Evolutionary conservation across 2,888 invertebrate genomes (phyloP).

Genomic region (Hedya salicella): DNA sequence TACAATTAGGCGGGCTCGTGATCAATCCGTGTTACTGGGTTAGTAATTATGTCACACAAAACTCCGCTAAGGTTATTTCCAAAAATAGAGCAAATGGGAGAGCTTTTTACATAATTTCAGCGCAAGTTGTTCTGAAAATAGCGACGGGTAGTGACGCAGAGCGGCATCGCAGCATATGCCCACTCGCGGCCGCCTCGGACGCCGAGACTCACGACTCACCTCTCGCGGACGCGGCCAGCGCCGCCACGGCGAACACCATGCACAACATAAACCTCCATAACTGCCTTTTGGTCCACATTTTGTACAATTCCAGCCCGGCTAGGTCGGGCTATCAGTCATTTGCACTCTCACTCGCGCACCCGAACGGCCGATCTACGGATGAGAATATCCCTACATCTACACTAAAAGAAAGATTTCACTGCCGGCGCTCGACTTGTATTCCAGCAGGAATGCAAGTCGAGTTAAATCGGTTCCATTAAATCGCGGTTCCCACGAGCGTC

Average conservation of each 20-base stretch:
- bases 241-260: slow-evolving; percentile 75
- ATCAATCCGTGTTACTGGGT: slow-evolving; percentile 68
- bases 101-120: slow-evolving; percentile 86
- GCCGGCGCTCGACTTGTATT: slow-evolving; percentile 60
- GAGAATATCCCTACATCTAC: slow-evolving; percentile 70
- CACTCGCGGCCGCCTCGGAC: slow-evolving; percentile 45
- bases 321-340: slow-evolving; percentile 81
- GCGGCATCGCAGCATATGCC: slow-evolving; percentile 60
- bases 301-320: slow-evolving; percentile 75
- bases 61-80: slow-evolving; percentile 79
- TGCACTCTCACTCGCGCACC: slow-evolving; percentile 84
- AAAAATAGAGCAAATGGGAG: slow-evolving; percentile 82
- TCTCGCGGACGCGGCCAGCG: slow-evolving; percentile 75
- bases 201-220: slow-evolving; percentile 79
- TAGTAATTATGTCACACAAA: slow-evolving; percentile 67
- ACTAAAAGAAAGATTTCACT: slow-evolving; percentile 62
- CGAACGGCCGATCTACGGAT: slow-evolving; percentile 76
- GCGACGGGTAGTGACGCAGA: slow-evolving; percentile 77
- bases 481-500: slow-evolving; percentile 54
- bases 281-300: slow-evolving; percentile 82
- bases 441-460: slow-evolving; percentile 71
- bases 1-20: slow-evolving; percentile 51
- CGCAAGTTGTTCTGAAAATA: slow-evolving; percentile 84
- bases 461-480: slow-evolving; percentile 66
- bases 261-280: slow-evolving; percentile 83